Conservation (phyloP, 2,888 invertebrate genomes). For the Drosophila helvetica region DNA sequence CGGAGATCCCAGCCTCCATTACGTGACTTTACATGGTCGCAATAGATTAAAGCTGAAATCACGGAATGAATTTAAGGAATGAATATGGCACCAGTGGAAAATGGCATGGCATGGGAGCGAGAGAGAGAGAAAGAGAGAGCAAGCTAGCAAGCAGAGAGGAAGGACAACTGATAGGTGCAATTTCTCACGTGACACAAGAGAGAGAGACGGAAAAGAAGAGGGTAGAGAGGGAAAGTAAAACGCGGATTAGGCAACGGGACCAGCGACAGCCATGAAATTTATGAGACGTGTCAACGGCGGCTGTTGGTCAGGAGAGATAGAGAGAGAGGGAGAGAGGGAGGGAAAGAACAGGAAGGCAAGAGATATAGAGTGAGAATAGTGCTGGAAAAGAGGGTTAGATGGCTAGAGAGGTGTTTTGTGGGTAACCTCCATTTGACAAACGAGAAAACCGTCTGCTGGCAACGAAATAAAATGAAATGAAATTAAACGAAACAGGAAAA, state of each 20-base stretch:
- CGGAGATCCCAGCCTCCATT: not conserved
- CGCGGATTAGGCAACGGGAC: constrained; percentile 67
- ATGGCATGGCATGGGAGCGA: not conserved
- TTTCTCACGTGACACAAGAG: constrained; percentile 72
- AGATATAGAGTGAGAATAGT: constrained; percentile 36
- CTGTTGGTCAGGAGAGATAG: constrained; percentile 10
- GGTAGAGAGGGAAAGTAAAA: constrained; percentile 25
- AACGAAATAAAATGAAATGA: constrained; percentile 16
- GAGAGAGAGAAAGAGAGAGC: no score
- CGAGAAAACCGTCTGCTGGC: constrained; percentile 70
- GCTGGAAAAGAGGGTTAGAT: not conserved
- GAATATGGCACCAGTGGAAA: not conserved
- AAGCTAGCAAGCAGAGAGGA: not conserved
- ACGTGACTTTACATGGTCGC: constrained; percentile 26
- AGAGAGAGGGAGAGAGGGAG: not conserved
- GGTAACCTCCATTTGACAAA: constrained; percentile 55
- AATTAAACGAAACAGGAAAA: constrained; percentile 43
- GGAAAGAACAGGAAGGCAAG: not conserved
- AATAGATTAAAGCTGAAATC: constrained; percentile 30
- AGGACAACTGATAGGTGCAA: constrained; percentile 69
- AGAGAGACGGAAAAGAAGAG: constrained; percentile 19
- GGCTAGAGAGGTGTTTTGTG: constrained; percentile 4
- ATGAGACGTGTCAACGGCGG: constrained; percentile 64
- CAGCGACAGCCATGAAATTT: constrained; percentile 68
- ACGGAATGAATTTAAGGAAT: constrained; percentile 14